phyloP scores from a whole-genome alignment of 2,888 invertebrate species.

The Agrotis ipsilon region DNA sequence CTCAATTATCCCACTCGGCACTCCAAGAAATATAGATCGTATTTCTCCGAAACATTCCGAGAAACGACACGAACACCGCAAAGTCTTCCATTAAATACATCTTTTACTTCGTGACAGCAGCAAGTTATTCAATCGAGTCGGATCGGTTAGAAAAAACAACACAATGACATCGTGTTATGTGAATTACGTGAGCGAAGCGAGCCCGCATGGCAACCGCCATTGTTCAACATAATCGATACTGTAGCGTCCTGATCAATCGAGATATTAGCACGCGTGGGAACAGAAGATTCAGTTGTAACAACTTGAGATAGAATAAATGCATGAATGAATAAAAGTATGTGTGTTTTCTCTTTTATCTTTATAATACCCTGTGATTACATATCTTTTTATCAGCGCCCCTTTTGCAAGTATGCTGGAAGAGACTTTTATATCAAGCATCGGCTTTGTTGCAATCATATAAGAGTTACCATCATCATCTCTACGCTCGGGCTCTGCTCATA shows the following conservation, averaged over 20 bases:
- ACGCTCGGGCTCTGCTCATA: too few species aligned
- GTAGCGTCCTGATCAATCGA: constrained; percentile 59
- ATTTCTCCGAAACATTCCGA: constrained; percentile 37
- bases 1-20: constrained; percentile 9
- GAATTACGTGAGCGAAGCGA: constrained; percentile 56
- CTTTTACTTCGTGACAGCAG: constrained; percentile 54
- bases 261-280: constrained; percentile 18
- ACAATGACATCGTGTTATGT: constrained; percentile 70
- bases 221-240: constrained; percentile 65
- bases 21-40: constrained; percentile 23
- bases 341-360: too few species aligned
- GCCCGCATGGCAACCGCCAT: constrained; percentile 62
- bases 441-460: not conserved
- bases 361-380: too few species aligned
- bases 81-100: constrained; percentile 38
- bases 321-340: too few species aligned
- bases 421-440: too few species aligned
- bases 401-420: too few species aligned
- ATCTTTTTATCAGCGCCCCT: too few species aligned
- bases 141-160: constrained; percentile 63
- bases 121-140: constrained; percentile 68
- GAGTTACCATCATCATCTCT: not conserved
- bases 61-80: constrained; percentile 18
- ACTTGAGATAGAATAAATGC: not conserved
- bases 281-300: constrained; percentile 33